Evolutionary conservation across 2,797 vertebrate genomes (phyloP), one percentile per base, ranked within the genome.

Genomic region (Clarias fuscus): DNA sequence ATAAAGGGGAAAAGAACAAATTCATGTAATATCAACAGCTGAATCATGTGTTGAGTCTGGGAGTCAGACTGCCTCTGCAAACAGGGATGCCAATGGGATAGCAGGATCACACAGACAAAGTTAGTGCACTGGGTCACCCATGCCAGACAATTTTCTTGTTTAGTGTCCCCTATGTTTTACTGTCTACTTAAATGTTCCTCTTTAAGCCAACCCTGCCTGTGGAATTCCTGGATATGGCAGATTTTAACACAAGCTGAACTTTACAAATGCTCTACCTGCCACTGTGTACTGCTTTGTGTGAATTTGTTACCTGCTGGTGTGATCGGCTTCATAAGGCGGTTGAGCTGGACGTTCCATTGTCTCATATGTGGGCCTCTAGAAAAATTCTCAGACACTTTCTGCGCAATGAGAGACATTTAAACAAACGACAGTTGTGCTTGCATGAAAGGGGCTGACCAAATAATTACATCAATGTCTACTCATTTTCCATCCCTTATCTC

Each of bases 321-420:
- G 76, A 96, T 91, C 40, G 96, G 96, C 33, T 90, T 94, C 95
- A 96, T 96, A 84, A 96, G 88, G 37, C 94, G 92, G 89, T 93
- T 96, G 82, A 96, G 92, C 89, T 96, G 95, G 85, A 96, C 93
- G 65, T 95, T 96, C 96, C 96, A 96, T 86, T 95, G 95, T 85
- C 90, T 91, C 30, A 91, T 79, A 37, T 89, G 58, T 2, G 73
- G 85, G 84, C 92, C 94, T 86, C 94, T 95, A 3, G 92, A 90
- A 85, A 92, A 92, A 84, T 94, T 92, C 92, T 92, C 89, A 94
- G 94, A 48, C 13, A 59, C 90, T 90, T 94, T 94, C 96, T 96
- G 88, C 65, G 64, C n/a, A 86, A 37, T 62, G 14, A 87, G 43
- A 53, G 2, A 77, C 40, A 80, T 13, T 40, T 17, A 76, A 4